Evolutionary conservation across 1,140 invertebrate species (phyloP), one percentile per base, ranked within the genome.

Genomic region (Formica selysi): DNA sequence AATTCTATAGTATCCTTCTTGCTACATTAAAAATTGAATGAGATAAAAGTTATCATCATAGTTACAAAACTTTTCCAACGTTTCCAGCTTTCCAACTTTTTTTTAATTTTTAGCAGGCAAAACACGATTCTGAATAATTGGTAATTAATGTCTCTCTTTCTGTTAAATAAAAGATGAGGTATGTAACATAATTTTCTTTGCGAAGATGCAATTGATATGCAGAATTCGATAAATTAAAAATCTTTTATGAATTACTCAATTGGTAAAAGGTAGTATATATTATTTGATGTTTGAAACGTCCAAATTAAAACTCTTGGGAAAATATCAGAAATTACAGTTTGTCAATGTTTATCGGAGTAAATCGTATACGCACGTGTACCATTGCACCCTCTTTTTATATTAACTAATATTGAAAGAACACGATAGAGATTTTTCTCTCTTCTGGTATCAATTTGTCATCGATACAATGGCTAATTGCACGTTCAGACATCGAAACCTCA

Each of bases 401-500:
- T 62, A 70, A 13, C 29, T 73, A 41, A 61, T 44, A 36, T 44
- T 36, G 26, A 71, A 62, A 83, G 32, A 29, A 54, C 3, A 44
- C 70, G 13, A 71, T 71, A 10, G 62, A 62, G 73, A 83, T 36
- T 38, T n/a, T 81, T 78, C 78, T 76, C 57, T 84, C 86, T 84
- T 48, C 71, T 38, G 32, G 78, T 79, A 89, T 89, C 88, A 88
- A 89, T 89, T 88, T 87, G 62, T 67, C 79, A 78, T 73, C 71
- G 88, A 90, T 90, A 86, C 73, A 76, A 32, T 38, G 78, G 89
- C 90, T 89, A 90, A 90, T 91, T 90, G 89, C 78, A 89, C 87
- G 85, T 89, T 85, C 90, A 91, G 73, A 91, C 86, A 86, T 85
- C 41, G 84, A 87, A 76, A 86, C 81, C 91, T 92, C 91, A 92